Evolutionary conservation across 2,888 invertebrate species (phyloP), one percentile per base, ranked within the genome.

Genomic region (Heteropelma amictum): DNA sequence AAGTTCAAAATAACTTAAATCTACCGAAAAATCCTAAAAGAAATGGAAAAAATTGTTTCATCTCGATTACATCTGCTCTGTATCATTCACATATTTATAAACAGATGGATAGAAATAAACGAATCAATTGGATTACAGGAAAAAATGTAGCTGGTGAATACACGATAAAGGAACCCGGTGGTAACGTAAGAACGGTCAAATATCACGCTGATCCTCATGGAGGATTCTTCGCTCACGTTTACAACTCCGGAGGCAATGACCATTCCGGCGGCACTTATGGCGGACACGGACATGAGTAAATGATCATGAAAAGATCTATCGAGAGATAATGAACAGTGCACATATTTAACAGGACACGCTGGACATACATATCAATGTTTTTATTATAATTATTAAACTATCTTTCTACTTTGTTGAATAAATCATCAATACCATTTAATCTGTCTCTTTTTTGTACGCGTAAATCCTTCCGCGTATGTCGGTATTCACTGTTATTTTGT

Each of bases 171-270:
- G 90, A 90, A 72, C 89, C 90, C 5, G 90, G 89, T 58, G 89
- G 89, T 54, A 86, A 86, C 61, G 82, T 81, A 30, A 84, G 88
- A 3, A 85, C 84, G 5, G 88, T 88, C 26, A 88, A 85, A 67
- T 88, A 88, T 61, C 85, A 84, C 64, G 84, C 86, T 1, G 89
- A 89, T 60, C 89, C 85, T 26, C 87, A 87, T 54, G 86, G 85
- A 8, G 89, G 89, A 65, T 90, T 89, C 81, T 87, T 89, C 77
- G 90, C 89, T 8, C 83, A 85, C 30, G 89, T 89, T 5, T 87
- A 78, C 40, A 87, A 87, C 53, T 85, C 86, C 38, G 85, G 85
- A 35, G 88, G 88, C 38, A 88, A 87, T 72, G 86, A 88, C 71
- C 88, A 88, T 67, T 83, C 86, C 10, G 86, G 86, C 12, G 86